Evolutionary conservation across 1,140 invertebrate genomes (phyloP), one percentile per base, ranked within the genome.

Genomic region (Leptonema lineaticorne): DNA sequence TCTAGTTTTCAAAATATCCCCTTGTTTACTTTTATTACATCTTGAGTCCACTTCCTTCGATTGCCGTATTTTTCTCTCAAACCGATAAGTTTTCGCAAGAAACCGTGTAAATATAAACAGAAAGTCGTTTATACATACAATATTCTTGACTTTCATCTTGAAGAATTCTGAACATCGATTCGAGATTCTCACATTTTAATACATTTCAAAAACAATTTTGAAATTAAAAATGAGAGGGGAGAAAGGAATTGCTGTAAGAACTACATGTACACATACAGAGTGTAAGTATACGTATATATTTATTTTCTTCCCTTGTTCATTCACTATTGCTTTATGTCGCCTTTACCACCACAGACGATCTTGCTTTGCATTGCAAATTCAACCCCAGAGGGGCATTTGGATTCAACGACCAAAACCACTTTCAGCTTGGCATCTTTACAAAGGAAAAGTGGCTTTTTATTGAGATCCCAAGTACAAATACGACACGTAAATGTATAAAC

Each of bases 291-390:
- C 33, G 11, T 59, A 33, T 59, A n/a, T n/a, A n/a, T n/a, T n/a
- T n/a, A n/a, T n/a, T n/a, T n/a, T n/a, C n/a, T n/a, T n/a, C 4
- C 27, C n/a, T 2, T 30, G 30, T 59, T 59, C 57, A 22, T 33
- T 59, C 20, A 59, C 28, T 59, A 59, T 59, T 59, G 57, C 30
- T 33, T 59, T 59, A 59, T 59, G 57, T 59, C 62, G 45, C 62
- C 28, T 48, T 11, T 53, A 33, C 45, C 45, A 30, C 62, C 62
- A 24, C 62, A 64, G 45, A 50, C 33, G 62, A 64, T 14, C 27
- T 64, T 26, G 65, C 64, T 70, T 70, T 70, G 69, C 64, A 70
- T 66, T 70, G 69, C 69, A 70, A 70, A 70, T 70, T 67, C 64
- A 67, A 30, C 64, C 69, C 28, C 29, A 33, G 22, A 59, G 41